Base-by-base conservation (phyloP, 2,113 vertebrate genomes). In the Poecilia latipinna region DNA sequence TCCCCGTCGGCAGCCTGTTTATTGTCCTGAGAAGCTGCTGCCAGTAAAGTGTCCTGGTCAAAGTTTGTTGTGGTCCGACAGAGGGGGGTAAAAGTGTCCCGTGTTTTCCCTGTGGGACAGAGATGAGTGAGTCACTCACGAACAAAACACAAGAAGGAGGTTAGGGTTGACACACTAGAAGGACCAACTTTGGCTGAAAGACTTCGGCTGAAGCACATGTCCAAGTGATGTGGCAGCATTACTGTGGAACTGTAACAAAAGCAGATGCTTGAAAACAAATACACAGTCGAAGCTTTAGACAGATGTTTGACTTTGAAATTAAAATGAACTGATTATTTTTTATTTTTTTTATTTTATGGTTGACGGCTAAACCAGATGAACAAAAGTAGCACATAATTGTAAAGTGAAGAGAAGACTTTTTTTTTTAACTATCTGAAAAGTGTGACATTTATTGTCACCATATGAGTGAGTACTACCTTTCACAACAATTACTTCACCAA, bases 51-150 rank as follows among this genome's bases (percentile, higher is more conserved):
- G 65, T 83, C 76, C 84, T 73, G 82, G 86, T 89, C 87, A 89
- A 85, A 91, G 89, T 88, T 89, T 86, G 79, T 80, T 86, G 78
- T 88, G 87, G 83, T 88, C 82, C 71, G 39, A 80, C 26, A 61
- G 39, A 63, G 44, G 61, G 75, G 75, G 6, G 24, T 79, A 75
- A 57, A 71, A 66, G 4, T 2, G 60, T 44, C 39, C 35, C 42
- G 37, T 61, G 32, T 68, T 63, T 35, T 64, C 65, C 72, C 68
- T 19, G 6, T 82, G 77, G 82, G 80, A 78, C 17, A 32, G 68
- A 72, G 62, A 80, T 19, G 69, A 77, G 24, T 74, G 79, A 85
- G 76, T 86, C 82, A 77, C 11, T 3, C 12, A 72, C 35, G 26
- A 33, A 28, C 22, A 51, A 24, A 44, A 82, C 37, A 67, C 19